Evolutionary conservation across 92 coral and sea anemone genomes (phyloP), one percentile per base, ranked within the genome.

Genomic region (Actinostola sp.): DNA sequence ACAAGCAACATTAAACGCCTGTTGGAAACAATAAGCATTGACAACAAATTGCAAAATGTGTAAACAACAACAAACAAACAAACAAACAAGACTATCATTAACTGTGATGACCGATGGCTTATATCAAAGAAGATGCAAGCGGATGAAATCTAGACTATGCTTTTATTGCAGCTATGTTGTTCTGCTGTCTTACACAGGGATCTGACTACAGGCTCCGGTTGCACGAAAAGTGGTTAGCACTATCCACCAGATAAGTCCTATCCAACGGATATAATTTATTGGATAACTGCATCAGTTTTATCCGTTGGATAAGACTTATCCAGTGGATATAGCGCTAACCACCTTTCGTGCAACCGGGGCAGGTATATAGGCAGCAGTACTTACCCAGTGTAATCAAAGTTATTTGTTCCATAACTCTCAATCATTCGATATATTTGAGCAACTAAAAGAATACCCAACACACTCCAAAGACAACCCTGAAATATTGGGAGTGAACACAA

Each of bases 1-100:
- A 88, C 88, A 39, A 89, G 57, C 38, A 92, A 31, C 97, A 92
- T 92, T 44, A 92, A 69, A 2, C 92, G 95, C 29, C 97, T 92
- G 72, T 24, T 31, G 68, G n/a, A 23, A 60, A 43, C 54, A 20
- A 38, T 36, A 30, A 39, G 14, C 14, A 39, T 39, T 7, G 7
- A 39, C 45, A 39, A 7, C 14, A 39, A 14, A 14, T 39, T 39
- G 45, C 45, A 39, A 7, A 39, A 39, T 39, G 7, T 39, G 14
- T 39, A 39, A 39, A 39, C 14, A 7, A 39, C 45, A 39, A 39
- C 14, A 14, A n/a, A n/a, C n/a, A n/a, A n/a, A n/a, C n/a, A n/a
- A n/a, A n/a, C n/a, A n/a, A n/a, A n/a, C n/a, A n/a, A n/a, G n/a
- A n/a, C n/a, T n/a, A n/a, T n/a, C n/a, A n/a, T n/a, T 39, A 39